Percentiles rank a stretch among this genome's conserved stretches.
These are phyloP conservation scores for Poecilia picta DNA, from an alignment of 2,797 vertebrate genomes.

Conservation along the genomic window DNA sequence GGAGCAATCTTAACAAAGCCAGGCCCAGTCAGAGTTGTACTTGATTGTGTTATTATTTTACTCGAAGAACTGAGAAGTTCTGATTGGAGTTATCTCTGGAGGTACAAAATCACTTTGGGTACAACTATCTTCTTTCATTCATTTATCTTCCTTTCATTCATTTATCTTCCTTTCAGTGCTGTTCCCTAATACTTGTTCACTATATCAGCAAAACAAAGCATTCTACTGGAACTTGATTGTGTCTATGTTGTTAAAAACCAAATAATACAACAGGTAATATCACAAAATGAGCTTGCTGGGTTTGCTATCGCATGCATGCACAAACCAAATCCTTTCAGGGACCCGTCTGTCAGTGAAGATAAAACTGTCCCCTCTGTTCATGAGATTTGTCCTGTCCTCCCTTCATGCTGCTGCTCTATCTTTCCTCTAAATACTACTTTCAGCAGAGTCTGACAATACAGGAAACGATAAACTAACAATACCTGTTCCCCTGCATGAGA, in stretches of 20 bases:
- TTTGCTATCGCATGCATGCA: neutral
- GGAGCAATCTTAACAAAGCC: neutral
- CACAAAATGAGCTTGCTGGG: neutral
- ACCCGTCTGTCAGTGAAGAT: slow-evolving; percentile 51
- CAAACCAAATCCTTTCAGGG: neutral
- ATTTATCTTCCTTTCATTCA: neutral
- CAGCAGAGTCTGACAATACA: slow-evolving; percentile 32
- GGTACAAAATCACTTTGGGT: neutral
- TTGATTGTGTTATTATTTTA: neutral
- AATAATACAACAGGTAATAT: neutral
- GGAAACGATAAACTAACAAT: slow-evolving; percentile 24
- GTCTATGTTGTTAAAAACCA: neutral
- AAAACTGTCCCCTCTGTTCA: slow-evolving; percentile 28
- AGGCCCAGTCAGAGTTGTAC: neutral
- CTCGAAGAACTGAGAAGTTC: neutral
- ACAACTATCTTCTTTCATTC: too few relatives aligned
- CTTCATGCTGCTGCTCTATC: slow-evolving; percentile 13
- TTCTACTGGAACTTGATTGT: neutral
- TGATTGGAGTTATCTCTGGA: neutral
- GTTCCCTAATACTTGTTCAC: neutral
- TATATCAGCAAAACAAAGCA: neutral
- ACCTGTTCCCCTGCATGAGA: slow-evolving; percentile 42
- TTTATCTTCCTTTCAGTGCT: neutral
- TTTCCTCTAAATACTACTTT: slow-evolving; percentile 34
- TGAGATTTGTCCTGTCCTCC: slow-evolving; percentile 7